These are phyloP conservation scores for Ptiloglossa arizonensis DNA, from an alignment of 1,140 invertebrate species.

Conservation along the genomic window DNA sequence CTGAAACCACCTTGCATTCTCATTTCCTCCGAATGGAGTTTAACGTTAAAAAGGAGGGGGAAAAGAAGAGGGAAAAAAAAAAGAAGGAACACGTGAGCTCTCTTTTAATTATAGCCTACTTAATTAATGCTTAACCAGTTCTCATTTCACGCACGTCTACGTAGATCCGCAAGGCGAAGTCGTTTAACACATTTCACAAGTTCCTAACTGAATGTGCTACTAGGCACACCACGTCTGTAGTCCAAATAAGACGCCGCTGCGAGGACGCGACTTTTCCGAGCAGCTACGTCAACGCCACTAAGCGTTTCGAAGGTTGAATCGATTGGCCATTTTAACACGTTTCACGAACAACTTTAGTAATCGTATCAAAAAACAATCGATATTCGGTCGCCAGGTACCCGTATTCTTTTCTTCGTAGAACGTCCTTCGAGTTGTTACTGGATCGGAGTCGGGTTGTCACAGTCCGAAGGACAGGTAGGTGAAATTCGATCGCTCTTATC, in stretches of 20 bases:
- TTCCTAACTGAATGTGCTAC: constrained; percentile 51
- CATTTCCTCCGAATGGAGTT: background rate
- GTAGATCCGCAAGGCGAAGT: constrained; percentile 21
- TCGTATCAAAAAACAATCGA: no score
- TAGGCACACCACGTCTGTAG: constrained; percentile 18
- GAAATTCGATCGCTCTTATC: no score
- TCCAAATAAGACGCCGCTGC: constrained; percentile 42
- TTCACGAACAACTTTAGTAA: background rate
- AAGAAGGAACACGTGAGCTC: background rate
- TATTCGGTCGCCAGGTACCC: background rate
- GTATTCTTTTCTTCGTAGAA: no score
- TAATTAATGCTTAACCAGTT: constrained; percentile 27
- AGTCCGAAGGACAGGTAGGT: no score
- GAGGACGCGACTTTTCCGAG: constrained; percentile 35
- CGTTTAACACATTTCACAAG: constrained; percentile 52
- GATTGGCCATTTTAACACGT: background rate
- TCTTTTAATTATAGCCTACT: constrained; percentile 24
- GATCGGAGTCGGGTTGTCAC: no score
- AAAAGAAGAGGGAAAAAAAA: background rate
- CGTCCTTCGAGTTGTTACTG: no score
- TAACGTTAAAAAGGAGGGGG: background rate
- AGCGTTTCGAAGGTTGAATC: constrained; percentile 1
- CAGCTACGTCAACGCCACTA: background rate
- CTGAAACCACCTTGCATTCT: background rate
- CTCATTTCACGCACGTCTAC: constrained; percentile 46